phyloP scores from a whole-genome alignment of 1,140 invertebrate species.

The Ditylenchus dipsaci region DNA sequence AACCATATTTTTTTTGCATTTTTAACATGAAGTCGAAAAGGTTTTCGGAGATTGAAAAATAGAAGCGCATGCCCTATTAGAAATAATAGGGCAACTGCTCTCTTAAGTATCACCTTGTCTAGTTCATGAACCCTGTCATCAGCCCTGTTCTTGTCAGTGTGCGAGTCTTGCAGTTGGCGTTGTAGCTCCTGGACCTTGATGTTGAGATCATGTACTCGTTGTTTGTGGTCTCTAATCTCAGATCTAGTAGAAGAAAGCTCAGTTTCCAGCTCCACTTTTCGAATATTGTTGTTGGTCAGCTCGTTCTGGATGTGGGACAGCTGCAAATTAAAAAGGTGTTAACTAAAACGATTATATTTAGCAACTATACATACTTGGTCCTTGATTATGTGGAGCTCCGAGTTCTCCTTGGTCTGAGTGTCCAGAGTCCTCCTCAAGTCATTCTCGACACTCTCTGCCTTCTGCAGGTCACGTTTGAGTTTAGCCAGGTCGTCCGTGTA shows the following conservation, averaged over 20 bases:
- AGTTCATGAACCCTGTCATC: constrained; percentile 51
- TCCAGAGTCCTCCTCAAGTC: constrained; percentile 49
- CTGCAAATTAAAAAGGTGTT: constrained; percentile 21
- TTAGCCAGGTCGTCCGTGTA: constrained; percentile 47
- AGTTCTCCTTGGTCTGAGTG: constrained; percentile 32
- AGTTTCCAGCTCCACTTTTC: constrained; percentile 47
- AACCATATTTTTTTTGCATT: no score
- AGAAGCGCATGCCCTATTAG: no score
- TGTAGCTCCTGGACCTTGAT: constrained; percentile 50
- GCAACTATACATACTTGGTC: constrained; percentile 31
- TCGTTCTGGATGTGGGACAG: constrained; percentile 52
- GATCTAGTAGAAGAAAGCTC: constrained; percentile 46
- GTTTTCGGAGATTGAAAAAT: no score
- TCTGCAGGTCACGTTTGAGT: constrained; percentile 48
- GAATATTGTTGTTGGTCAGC: constrained; percentile 39
- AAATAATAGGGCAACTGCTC: no score
- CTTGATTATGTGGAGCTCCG: constrained; percentile 43
- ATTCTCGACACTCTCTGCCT: constrained; percentile 47
- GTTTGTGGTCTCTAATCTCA: constrained; percentile 55
- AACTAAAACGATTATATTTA: background rate
- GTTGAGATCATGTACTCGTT: constrained; percentile 49
- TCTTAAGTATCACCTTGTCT: constrained; percentile 46
- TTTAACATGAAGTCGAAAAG: no score
- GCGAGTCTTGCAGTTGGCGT: constrained; percentile 52
- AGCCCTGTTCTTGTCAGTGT: constrained; percentile 50